phyloP scores from a whole-genome alignment of 2,113 vertebrate species.

The Lophius piscatorius region DNA sequence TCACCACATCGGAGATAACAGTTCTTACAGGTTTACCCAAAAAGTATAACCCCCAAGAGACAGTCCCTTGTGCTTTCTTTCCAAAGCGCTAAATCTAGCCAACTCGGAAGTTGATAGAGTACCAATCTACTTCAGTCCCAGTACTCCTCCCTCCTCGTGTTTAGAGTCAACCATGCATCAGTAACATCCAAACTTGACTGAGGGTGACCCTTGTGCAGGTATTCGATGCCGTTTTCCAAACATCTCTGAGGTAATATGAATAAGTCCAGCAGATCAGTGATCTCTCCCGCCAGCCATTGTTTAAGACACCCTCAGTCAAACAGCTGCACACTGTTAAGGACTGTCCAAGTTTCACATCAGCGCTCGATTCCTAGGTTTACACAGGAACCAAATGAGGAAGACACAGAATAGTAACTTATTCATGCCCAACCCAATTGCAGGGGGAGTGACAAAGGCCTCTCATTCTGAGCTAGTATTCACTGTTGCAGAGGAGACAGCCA shows the following conservation, averaged over 20 bases:
- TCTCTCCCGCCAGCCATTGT: conserved; percentile 20
- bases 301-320: conserved; percentile 29
- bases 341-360: conserved; percentile 27
- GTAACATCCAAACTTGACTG: conserved; percentile 40
- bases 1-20: conserved; percentile 12
- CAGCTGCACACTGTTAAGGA: conserved; percentile 26
- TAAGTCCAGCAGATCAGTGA: conserved; percentile 15
- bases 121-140: conserved; percentile 22
- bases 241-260: conserved; percentile 29
- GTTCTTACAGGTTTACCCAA: conserved; percentile 18
- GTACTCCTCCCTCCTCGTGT: conserved; percentile 26
- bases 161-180: conserved; percentile 60
- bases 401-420: conserved; percentile 70
- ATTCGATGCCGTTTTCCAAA: conserved; percentile 1
- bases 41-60: conserved; percentile 32
- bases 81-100: conserved; percentile 32
- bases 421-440: conserved; percentile 47
- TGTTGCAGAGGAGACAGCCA: conserved; percentile 74
- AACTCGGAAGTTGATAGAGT: conserved; percentile 24
- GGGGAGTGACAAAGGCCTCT: conserved; percentile 60
- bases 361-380: conserved; percentile 60
- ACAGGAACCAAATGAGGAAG: conserved; percentile 42
- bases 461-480: conserved; percentile 68
- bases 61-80: conserved; percentile 48
- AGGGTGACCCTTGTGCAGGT: conserved; percentile 13